A percentile compares a stretch with the other conserved stretches of the same genome.
Conservation (phyloP, 92 coral and sea anemone species). For the Diadumene lineata region DNA sequence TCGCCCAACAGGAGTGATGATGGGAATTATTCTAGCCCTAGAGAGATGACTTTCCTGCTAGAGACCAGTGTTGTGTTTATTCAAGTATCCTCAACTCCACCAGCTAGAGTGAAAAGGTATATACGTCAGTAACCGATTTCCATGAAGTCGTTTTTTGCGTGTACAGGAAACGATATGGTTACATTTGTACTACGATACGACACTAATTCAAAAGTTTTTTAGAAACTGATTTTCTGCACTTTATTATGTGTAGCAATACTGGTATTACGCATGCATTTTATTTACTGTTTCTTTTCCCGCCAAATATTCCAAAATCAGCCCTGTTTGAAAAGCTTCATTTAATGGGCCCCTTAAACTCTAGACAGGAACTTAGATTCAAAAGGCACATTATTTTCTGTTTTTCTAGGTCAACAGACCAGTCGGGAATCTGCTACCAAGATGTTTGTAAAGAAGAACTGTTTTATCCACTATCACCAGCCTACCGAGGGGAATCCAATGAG, state of each 20-base stretch:
- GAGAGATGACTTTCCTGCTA: slow-evolving; percentile 58
- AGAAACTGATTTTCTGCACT: too few relatives aligned
- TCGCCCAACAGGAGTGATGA: neutral
- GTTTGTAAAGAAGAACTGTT: slow-evolving; percentile 87
- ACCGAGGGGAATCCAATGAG: slow-evolving; percentile 88
- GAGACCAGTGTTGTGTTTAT: slow-evolving; percentile 83
- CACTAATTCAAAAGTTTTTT: too few relatives aligned
- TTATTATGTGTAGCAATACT: too few relatives aligned
- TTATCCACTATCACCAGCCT: slow-evolving; percentile 83
- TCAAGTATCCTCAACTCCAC: slow-evolving; percentile 65
- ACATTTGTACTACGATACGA: too few relatives aligned
- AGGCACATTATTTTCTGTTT: neutral
- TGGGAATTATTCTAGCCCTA: slow-evolving; percentile 32
- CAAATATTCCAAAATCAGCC: too few relatives aligned
- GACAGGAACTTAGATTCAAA: too few relatives aligned
- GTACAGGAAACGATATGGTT: too few relatives aligned
- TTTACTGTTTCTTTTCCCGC: too few relatives aligned
- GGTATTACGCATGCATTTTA: too few relatives aligned
- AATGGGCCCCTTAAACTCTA: too few relatives aligned
- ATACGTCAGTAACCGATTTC: neutral
- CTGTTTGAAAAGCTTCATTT: too few relatives aligned
- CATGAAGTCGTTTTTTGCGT: neutral
- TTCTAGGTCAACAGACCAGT: slow-evolving; percentile 67
- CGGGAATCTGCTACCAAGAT: slow-evolving; percentile 80
- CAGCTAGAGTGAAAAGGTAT: slow-evolving; percentile 74